phyloP scores from a whole-genome alignment of 2,113 vertebrate genomes.

The Gambusia affinis region DNA sequence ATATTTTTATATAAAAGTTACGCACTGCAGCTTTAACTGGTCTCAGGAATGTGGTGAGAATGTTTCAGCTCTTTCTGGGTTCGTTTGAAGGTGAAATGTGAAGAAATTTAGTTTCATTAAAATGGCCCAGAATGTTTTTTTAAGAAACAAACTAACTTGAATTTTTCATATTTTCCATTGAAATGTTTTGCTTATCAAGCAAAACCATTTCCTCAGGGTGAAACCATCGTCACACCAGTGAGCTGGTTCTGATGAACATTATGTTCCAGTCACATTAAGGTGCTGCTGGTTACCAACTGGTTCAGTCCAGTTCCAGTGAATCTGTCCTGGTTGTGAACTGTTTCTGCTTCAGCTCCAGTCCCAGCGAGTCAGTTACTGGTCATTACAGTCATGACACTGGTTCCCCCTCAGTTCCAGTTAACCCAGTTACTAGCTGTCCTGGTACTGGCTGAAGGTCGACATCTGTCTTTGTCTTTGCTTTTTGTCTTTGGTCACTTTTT shows the following conservation, averaged over 20 bases:
- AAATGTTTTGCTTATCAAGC: too few relatives aligned
- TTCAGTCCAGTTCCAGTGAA: background rate
- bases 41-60: background rate
- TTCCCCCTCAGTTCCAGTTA: background rate
- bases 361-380: background rate
- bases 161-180: too few relatives aligned
- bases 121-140: background rate
- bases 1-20: too few relatives aligned
- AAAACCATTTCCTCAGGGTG: too few relatives aligned
- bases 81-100: background rate
- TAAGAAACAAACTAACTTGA: too few relatives aligned
- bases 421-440: background rate
- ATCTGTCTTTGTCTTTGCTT: conserved; percentile 50
- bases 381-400: background rate
- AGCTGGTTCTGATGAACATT: background rate
- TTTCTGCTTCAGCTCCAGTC: background rate
- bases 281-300: too few relatives aligned
- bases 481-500: conserved; percentile 35
- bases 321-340: too few relatives aligned
- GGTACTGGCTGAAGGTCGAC: conserved; percentile 16
- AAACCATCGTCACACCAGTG: background rate
- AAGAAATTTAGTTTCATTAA: background rate
- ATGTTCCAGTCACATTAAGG: background rate
- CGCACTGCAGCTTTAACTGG: background rate
- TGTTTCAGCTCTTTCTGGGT: background rate